Evolutionary conservation across 2,888 invertebrate species (phyloP), one percentile per base, ranked within the genome.

Genomic region (Synanthedon myopaeformis): DNA sequence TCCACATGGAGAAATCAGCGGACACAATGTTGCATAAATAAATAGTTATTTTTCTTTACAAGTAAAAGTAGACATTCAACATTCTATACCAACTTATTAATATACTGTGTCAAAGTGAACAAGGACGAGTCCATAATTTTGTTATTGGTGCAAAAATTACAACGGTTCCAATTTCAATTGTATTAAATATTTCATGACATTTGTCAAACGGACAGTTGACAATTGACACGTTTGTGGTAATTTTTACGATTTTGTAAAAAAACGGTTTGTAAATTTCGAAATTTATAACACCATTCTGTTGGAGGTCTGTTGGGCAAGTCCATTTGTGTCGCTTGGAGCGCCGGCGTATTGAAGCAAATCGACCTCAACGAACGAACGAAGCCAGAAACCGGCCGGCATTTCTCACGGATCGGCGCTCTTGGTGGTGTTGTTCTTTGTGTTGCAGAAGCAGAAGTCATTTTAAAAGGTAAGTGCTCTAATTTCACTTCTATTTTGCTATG

Each of bases 311-410:
- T 70, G 79, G 79, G 73, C 70, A 72, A 78, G 81, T 79, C 78
- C 62, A 79, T 76, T 73, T 61, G 63, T 35, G 35, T 35, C 2
- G 35, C 35, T 70, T 65, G 70, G 70, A 72, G 76, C 77, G 77
- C 76, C 74, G 76, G 79, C 79, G 76, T 74, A 78, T 76, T 84
- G 79, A 77, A 81, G 79, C 79, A 74, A 68, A 82, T 77, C 81
- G 77, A 79, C 78, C 71, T 67, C 70, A 71, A 70, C 70, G 74
- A 73, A 66, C 75, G 70, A 69, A 69, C 72, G 69, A 72, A 35
- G 35, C 13, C 76, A 78, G 72, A 74, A 70, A 79, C 80, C 79
- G 78, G 79, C 79, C 81, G 81, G 82, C 79, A 74, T 79, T 81
- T 82, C 79, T 76, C 79, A 79, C 79, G 77, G 74, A 75, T 75